Conservation (phyloP, 1,140 invertebrate species). For the Solenopsis fugax region DNA sequence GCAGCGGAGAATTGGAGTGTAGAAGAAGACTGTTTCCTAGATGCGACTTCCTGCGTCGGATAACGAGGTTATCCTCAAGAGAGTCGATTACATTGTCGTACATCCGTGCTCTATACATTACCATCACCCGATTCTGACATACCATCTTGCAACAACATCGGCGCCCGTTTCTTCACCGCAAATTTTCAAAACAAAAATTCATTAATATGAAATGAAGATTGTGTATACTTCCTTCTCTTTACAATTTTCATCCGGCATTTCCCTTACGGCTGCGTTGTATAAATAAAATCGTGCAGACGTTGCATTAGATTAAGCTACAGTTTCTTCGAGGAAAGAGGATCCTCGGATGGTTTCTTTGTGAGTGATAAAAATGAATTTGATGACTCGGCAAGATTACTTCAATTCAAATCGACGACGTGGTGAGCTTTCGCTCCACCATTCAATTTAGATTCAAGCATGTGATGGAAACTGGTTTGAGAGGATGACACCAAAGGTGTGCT, state of each 20-base stretch:
- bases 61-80: conserved; percentile 58
- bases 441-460: conserved; percentile 71
- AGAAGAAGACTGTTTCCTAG: conserved; percentile 50
- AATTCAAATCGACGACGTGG: conserved; percentile 46
- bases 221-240: not conserved
- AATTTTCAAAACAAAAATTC: conserved; percentile 42
- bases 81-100: conserved; percentile 60
- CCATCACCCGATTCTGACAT: conserved; percentile 31
- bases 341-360: not conserved
- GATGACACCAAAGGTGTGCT: not conserved
- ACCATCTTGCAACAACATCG: not conserved
- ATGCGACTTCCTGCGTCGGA: conserved; percentile 59
- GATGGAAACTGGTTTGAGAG: not conserved
- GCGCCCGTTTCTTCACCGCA: not conserved
- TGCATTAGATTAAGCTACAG: conserved; percentile 2
- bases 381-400: conserved; percentile 67
- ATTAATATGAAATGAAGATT: conserved; percentile 52
- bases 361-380: conserved; percentile 72
- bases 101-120: conserved; percentile 44
- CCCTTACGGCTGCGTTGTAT: not conserved
- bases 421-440: conserved; percentile 62
- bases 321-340: conserved; percentile 8
- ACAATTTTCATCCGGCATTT: conserved; percentile 30
- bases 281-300: conserved; percentile 37
- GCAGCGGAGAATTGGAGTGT: conserved; percentile 45